These are phyloP conservation scores for Tupiocoris notatus DNA, from an alignment of 2,888 invertebrate genomes.

Conservation along the genomic window DNA sequence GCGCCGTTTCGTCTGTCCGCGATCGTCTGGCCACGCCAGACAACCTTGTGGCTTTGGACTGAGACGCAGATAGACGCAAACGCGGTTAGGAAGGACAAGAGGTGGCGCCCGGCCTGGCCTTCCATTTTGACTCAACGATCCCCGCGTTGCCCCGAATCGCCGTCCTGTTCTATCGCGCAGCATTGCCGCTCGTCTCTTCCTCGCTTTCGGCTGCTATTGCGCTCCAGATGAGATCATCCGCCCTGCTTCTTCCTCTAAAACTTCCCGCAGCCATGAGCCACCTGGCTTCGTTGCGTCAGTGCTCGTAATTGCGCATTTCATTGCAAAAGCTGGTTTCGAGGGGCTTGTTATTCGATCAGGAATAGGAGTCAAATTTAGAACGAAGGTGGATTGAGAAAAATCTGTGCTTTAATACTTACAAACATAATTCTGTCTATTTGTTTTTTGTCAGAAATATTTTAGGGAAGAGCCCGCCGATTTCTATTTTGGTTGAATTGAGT, in stretches of 20 bases:
- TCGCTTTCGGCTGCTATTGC: no score
- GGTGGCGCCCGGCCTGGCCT: background rate
- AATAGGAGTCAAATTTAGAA: no score
- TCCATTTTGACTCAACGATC: background rate
- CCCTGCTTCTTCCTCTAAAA: background rate
- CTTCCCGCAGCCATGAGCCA: background rate
- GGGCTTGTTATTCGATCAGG: no score
- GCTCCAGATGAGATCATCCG: background rate
- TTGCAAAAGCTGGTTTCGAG: no score
- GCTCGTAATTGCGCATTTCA: background rate
- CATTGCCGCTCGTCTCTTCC: background rate
- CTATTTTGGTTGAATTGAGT: no score
- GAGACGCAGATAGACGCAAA: background rate
- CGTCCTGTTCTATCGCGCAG: background rate
- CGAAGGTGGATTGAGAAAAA: no score
- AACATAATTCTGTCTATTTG: no score
- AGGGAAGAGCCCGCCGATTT: no score
- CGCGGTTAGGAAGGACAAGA: background rate
- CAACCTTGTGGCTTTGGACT: background rate
- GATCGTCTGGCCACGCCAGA: background rate
- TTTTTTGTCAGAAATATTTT: no score
- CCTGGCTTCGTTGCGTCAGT: background rate
- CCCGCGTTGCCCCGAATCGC: background rate
- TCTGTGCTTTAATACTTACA: no score
- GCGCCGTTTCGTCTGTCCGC: background rate